Percentiles rank a stretch among this genome's conserved stretches.
phyloP scores from a whole-genome alignment of 2,113 vertebrate genomes.

The Climacteris rufus region DNA sequence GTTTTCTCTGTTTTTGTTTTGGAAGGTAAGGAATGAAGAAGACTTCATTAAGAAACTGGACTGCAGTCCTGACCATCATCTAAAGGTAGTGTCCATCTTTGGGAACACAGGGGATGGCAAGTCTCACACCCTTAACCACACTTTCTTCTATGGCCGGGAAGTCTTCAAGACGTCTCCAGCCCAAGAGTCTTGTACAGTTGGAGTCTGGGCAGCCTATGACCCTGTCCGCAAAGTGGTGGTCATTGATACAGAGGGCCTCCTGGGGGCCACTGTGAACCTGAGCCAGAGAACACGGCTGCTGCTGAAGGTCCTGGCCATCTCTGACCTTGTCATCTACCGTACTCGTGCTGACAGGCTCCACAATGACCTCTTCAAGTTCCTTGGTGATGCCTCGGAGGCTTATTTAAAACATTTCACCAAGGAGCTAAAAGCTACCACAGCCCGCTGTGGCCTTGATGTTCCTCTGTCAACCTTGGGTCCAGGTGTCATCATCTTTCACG shows the following conservation, averaged over 20 bases:
- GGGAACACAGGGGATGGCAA: slow-evolving; percentile 98
- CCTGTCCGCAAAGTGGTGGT: slow-evolving; percentile 89
- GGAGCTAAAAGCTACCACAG: slow-evolving; percentile 95
- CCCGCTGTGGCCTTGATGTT: slow-evolving; percentile 94
- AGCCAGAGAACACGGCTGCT: slow-evolving; percentile 95
- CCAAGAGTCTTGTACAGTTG: slow-evolving; percentile 96
- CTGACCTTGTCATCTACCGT: slow-evolving; percentile 95
- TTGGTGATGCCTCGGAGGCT: slow-evolving; percentile 95
- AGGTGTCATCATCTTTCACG: slow-evolving; percentile 96
- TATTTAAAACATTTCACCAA: slow-evolving; percentile 96
- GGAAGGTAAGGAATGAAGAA: slow-evolving; percentile 88
- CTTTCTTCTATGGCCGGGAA: slow-evolving; percentile 95
- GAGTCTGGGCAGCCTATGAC: slow-evolving; percentile 96
- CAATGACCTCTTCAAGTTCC: slow-evolving; percentile 98
- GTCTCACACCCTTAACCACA: slow-evolving; percentile 97
- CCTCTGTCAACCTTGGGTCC: slow-evolving; percentile 95
- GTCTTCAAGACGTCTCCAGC: slow-evolving; percentile 96
- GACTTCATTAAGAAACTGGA: slow-evolving; percentile 89
- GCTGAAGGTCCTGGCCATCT: slow-evolving; percentile 94
- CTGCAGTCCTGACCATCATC: slow-evolving; percentile 88
- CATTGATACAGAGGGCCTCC: slow-evolving; percentile 94
- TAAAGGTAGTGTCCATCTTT: slow-evolving; percentile 98
- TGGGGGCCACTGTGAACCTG: slow-evolving; percentile 91
- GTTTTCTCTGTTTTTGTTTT: not conserved
- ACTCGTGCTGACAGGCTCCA: slow-evolving; percentile 96